These are phyloP conservation scores for Conomelus anceps DNA, from an alignment of 2,888 invertebrate species.

Conservation along the genomic window DNA sequence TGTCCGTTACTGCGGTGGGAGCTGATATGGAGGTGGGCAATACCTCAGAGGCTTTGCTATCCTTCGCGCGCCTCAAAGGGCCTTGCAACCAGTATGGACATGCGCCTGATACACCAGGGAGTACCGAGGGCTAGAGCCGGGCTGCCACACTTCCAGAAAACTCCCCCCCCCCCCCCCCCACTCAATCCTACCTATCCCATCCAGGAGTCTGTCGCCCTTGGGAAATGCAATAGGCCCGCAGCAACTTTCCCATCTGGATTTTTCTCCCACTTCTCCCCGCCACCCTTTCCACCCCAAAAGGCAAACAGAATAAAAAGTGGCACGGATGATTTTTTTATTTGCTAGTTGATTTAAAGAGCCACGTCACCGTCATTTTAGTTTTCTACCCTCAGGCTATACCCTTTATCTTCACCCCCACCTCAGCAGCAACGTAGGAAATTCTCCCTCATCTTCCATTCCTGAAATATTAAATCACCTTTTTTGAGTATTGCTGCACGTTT, in stretches of 20 bases:
- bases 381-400: neutral
- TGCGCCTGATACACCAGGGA: neutral
- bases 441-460: neutral
- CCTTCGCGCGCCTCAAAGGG: neutral
- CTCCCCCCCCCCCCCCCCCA: neutral
- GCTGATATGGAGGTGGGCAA: neutral
- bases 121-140: neutral
- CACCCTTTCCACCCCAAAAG: neutral
- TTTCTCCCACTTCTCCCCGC: too few relatives aligned
- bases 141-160: neutral
- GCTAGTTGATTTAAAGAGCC: neutral
- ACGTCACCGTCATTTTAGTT: neutral
- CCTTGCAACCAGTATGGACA: neutral
- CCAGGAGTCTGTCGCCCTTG: neutral
- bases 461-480: neutral
- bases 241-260: neutral
- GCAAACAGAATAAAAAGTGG: neutral
- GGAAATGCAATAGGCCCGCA: neutral
- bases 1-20: neutral
- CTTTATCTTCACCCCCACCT: neutral
- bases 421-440: neutral
- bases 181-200: too few relatives aligned
- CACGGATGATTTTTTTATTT: neutral
- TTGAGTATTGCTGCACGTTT: neutral
- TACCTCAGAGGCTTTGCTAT: neutral